phyloP scores from a whole-genome alignment of 2,888 invertebrate genomes.

The Lacanobia wlatinum region DNA sequence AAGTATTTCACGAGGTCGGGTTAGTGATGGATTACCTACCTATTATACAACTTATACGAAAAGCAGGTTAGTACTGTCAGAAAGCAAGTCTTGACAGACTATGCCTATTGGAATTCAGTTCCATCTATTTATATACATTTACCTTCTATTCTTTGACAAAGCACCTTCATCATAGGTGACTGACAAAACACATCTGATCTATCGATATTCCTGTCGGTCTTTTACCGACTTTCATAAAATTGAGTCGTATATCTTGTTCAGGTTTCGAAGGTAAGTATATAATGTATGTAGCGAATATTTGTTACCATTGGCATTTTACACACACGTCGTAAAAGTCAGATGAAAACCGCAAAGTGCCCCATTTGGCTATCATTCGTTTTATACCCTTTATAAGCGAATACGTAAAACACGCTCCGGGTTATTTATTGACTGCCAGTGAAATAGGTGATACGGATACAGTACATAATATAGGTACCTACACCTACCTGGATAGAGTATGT shows the following conservation, averaged over 20 bases:
- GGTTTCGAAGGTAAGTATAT: conserved; percentile 6
- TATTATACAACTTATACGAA: not conserved
- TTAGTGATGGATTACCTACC: too few species aligned
- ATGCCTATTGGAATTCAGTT: not conserved
- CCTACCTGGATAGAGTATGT: not conserved
- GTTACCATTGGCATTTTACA: conserved; percentile 73
- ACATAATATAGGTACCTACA: not conserved
- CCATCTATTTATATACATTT: not conserved
- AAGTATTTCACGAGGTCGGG: not conserved
- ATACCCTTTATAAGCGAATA: conserved; percentile 68
- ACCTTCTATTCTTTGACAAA: not conserved
- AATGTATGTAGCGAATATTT: conserved; percentile 51
- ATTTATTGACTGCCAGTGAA: conserved; percentile 59
- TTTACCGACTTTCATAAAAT: conserved; percentile 38
- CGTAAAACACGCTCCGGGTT: conserved; percentile 56
- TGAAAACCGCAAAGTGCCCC: conserved; percentile 71
- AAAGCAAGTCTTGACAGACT: not conserved
- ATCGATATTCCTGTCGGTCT: not conserved
- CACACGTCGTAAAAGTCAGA: conserved; percentile 73
- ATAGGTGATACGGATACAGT: conserved; percentile 29
- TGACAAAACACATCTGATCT: conserved; percentile 5
- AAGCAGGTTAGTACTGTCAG: not conserved
- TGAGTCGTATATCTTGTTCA: conserved; percentile 22
- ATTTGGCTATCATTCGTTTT: conserved; percentile 73
- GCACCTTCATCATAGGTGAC: not conserved